A percentile compares a stretch with the other conserved stretches of the same genome.
Evolutionary conservation across 1,140 invertebrate species (phyloP).

Genomic region (Sarcophaga bullata): DNA sequence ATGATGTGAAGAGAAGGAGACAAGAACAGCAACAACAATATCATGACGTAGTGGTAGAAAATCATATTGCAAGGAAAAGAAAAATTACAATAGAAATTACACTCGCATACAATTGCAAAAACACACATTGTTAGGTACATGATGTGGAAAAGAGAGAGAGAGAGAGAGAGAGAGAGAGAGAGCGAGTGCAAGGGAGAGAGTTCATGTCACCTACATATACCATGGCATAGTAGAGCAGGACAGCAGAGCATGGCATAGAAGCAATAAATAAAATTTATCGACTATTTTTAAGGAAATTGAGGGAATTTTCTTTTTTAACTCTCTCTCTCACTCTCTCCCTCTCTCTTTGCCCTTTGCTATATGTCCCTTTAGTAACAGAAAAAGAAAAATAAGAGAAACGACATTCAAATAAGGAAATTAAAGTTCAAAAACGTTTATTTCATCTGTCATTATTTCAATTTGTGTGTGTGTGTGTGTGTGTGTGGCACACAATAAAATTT

Average conservation of each 20-base stretch:
- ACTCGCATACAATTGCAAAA: not conserved
- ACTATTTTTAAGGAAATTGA: not conserved
- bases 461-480: too few relatives aligned
- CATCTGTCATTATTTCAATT: too few relatives aligned
- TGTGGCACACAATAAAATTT: too few relatives aligned
- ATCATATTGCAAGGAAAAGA: not conserved
- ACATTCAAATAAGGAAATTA: not conserved
- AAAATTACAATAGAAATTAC: not conserved
- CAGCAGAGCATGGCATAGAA: not conserved
- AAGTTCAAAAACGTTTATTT: not conserved
- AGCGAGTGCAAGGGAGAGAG: too few relatives aligned
- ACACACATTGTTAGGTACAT: too few relatives aligned
- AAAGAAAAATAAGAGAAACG: not conserved
- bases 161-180: too few relatives aligned
- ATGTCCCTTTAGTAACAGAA: not conserved
- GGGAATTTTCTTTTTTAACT: not conserved
- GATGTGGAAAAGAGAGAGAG: too few relatives aligned
- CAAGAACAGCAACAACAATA: not conserved
- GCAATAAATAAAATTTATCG: not conserved
- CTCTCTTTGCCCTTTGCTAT: too few relatives aligned
- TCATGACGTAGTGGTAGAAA: not conserved
- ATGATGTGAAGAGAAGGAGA: not conserved
- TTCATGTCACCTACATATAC: too few relatives aligned
- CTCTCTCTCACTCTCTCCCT: too few relatives aligned
- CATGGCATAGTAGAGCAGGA: not conserved